Base-by-base conservation (phyloP, 2,888 invertebrate species). In the Cybosia mesomella region DNA sequence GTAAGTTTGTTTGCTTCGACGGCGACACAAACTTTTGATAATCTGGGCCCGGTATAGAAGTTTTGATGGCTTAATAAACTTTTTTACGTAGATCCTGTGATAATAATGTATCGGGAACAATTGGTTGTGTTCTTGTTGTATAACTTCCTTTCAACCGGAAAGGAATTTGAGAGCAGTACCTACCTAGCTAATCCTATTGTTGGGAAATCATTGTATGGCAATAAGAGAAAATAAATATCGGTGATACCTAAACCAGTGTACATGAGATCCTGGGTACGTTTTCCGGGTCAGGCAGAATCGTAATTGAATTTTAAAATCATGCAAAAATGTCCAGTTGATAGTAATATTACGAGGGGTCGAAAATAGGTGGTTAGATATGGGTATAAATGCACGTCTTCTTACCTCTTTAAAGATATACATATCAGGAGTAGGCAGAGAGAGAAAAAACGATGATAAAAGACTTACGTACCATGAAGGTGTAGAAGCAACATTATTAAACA, bases 1-100 rank as follows among this genome's bases (percentile, higher is more conserved):
- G 84, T 83, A 84, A 87, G 87, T 88, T 91, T 91, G 89, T 89
- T 91, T 88, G 89, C 84, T 82, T 84, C 87, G 84, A 78, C 84
- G 84, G 80, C 84, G 84, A 85, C 81, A 83, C 78, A 83, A 89
- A 91, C 89, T 89, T 90, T 87, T 85, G 88, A 87, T 88, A 88
- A 86, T 83, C 81, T 85, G 76, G 76, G 75, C 72, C 64, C 70
- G 77, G 87, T 87, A 88, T 85, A 86, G 75, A 77, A 68, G 73
- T 80, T 83, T 81, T 73, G 77, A 83, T 77, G 80, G 83, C 81
- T 86, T 85, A 84, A 79, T 81, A 79, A 73, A 77, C 71, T 82
- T 75, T 63, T 83, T 78, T 81, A 74, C 73, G 71, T 64, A 62
- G 76, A 70, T 74, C 64, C 73, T 76, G 72, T 71, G 73, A 72